These are phyloP conservation scores for Leucania comma DNA, from an alignment of 2,888 invertebrate species.

Conservation along the genomic window DNA sequence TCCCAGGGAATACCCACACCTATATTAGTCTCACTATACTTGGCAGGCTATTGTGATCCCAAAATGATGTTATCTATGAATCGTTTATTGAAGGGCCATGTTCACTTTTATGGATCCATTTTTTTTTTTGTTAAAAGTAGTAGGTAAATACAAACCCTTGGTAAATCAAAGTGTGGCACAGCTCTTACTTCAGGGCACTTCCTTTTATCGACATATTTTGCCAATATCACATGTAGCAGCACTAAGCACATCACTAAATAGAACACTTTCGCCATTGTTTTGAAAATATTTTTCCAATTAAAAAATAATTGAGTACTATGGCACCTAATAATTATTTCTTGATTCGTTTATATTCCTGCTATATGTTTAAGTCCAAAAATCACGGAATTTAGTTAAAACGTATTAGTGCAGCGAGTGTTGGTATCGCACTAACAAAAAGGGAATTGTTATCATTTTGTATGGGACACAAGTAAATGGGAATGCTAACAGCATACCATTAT, in stretches of 20 bases:
- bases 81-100: background rate
- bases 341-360: background rate
- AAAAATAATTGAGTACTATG: too few relatives aligned
- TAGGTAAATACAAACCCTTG: slow-evolving; percentile 88
- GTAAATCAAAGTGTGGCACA: slow-evolving; percentile 94
- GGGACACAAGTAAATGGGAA: slow-evolving; percentile 85
- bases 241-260: slow-evolving; percentile 69
- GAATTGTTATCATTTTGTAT: slow-evolving; percentile 88
- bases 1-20: background rate
- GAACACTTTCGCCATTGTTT: slow-evolving; percentile 68
- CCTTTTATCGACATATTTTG: slow-evolving; percentile 91
- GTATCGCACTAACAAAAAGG: slow-evolving; percentile 85
- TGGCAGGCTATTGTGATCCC: background rate
- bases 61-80: slow-evolving; percentile 20
- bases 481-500: slow-evolving; percentile 86
- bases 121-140: background rate
- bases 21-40: background rate
- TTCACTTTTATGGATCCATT: background rate
- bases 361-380: slow-evolving; percentile 18
- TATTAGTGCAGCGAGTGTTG: slow-evolving; percentile 78
- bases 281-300: background rate
- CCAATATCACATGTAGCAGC: slow-evolving; percentile 60
- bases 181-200: slow-evolving; percentile 95
- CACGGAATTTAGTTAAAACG: slow-evolving; percentile 65
- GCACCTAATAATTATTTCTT: too few relatives aligned